Evolutionary conservation across 2,113 vertebrate genomes (phyloP).

Genomic region (Stegostoma tigrinum): DNA sequence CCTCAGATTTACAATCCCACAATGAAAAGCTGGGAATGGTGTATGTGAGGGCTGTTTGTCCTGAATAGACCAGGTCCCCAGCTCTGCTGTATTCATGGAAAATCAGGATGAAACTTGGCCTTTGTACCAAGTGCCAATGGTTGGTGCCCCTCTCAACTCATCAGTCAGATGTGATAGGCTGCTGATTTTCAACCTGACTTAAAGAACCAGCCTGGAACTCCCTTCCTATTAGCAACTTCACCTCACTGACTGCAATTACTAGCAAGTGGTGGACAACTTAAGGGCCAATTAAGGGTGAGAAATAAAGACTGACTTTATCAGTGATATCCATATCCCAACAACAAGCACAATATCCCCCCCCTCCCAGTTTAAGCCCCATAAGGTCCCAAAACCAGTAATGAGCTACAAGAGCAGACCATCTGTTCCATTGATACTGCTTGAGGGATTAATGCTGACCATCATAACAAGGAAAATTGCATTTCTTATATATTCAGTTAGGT

Average conservation of each 20-base stretch:
- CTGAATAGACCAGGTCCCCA: background rate
- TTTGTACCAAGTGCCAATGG: background rate
- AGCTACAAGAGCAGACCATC: background rate
- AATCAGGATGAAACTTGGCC: background rate
- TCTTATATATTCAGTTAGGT: background rate
- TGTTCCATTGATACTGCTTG: background rate
- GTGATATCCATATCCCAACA: background rate
- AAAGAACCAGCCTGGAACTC: background rate
- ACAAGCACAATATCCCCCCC: no score
- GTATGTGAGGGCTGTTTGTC: background rate
- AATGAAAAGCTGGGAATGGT: background rate
- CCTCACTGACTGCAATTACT: background rate
- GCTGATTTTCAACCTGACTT: background rate
- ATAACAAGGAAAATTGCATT: background rate
- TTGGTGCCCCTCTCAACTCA: background rate
- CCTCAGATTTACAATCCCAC: background rate
- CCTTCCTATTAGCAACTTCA: background rate
- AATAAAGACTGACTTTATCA: no score
- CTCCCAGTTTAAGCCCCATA: no score
- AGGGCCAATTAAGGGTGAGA: no score
- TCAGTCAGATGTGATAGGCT: background rate
- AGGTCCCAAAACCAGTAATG: background rate
- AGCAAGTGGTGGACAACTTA: background rate
- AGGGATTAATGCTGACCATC: background rate
- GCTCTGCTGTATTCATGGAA: background rate